Percentiles rank a stretch among this genome's conserved stretches.
Conservation (phyloP, 2,888 invertebrate genomes). For the Drosophila ezoana region DNA sequence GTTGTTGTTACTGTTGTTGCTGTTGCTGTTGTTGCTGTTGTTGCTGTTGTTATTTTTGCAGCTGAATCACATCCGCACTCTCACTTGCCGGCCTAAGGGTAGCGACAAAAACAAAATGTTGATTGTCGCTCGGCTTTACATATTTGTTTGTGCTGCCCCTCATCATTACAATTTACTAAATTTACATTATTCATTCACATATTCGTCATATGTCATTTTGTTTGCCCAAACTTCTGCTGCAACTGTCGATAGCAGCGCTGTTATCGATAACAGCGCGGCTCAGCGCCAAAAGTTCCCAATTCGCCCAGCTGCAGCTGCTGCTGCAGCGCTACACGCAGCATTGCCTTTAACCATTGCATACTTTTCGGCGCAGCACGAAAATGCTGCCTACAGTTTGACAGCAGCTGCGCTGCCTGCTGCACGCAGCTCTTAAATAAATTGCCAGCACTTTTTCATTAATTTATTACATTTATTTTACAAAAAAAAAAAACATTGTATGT, state of each 20-base stretch:
- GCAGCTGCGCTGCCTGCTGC: neutral
- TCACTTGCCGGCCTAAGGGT: conserved; percentile 39
- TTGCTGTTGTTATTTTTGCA: conserved; percentile 3
- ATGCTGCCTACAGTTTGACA: neutral
- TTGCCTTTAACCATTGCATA: conserved; percentile 33
- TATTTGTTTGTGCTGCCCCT: conserved; percentile 58
- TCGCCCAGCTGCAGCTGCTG: neutral
- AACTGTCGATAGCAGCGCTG: conserved; percentile 4
- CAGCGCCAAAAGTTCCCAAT: neutral
- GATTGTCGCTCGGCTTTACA: conserved; percentile 62
- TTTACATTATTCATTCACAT: conserved; percentile 35
- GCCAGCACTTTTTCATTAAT: conserved; percentile 7
- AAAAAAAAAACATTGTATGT: conserved; percentile 10
- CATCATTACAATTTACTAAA: conserved; percentile 50
- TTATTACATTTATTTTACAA: conserved; percentile 41
- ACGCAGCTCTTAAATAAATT: neutral
- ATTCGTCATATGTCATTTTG: conserved; percentile 26
- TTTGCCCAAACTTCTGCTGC: neutral
- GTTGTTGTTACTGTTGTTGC: neutral
- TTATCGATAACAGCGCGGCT: conserved; percentile 15
- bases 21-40: neutral
- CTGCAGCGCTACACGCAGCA: no score
- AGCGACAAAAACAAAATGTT: conserved; percentile 51
- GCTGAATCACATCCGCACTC: conserved; percentile 7
- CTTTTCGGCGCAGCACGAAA: conserved; percentile 32